Conservation (phyloP, 1,140 invertebrate species). For the Trichonephila inaurata region DNA sequence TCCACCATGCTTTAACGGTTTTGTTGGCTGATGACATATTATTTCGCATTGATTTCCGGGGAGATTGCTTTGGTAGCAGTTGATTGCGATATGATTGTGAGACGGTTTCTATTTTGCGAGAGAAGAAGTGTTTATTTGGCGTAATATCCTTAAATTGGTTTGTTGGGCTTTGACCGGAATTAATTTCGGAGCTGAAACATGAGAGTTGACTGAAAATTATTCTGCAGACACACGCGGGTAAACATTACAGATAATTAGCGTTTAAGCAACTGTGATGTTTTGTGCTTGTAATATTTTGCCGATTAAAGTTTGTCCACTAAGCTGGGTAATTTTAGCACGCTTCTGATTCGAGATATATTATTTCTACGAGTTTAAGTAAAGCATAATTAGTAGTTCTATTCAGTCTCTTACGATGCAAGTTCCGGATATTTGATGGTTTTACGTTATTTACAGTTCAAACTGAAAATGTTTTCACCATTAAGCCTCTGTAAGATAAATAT, state of each 20-base stretch:
- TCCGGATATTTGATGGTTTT: no score
- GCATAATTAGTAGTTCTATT: no score
- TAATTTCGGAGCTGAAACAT: not conserved
- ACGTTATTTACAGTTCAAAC: no score
- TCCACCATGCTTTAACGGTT: slow-evolving; percentile 30
- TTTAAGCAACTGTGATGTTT: not conserved
- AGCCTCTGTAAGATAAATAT: no score
- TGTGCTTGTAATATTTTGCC: not conserved
- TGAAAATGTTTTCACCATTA: no score
- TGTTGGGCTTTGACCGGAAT: slow-evolving; percentile 16
- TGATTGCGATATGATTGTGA: slow-evolving; percentile 30
- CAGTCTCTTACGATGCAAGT: no score
- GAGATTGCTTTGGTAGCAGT: slow-evolving; percentile 5
- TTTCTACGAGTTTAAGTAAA: no score
- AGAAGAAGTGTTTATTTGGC: slow-evolving; percentile 19
- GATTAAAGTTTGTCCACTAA: not conserved
- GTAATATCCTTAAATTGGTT: slow-evolving; percentile 36
- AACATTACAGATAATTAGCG: slow-evolving; percentile 6
- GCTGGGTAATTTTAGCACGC: not conserved
- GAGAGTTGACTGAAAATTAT: not conserved
- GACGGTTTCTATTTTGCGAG: not conserved
- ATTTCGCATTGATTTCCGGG: slow-evolving; percentile 41
- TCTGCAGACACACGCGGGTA: not conserved
- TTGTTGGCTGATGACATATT: slow-evolving; percentile 38
- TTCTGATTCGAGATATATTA: no score